phyloP scores from a whole-genome alignment of 2,113 vertebrate genomes.

The Tachuris rubrigastra region DNA sequence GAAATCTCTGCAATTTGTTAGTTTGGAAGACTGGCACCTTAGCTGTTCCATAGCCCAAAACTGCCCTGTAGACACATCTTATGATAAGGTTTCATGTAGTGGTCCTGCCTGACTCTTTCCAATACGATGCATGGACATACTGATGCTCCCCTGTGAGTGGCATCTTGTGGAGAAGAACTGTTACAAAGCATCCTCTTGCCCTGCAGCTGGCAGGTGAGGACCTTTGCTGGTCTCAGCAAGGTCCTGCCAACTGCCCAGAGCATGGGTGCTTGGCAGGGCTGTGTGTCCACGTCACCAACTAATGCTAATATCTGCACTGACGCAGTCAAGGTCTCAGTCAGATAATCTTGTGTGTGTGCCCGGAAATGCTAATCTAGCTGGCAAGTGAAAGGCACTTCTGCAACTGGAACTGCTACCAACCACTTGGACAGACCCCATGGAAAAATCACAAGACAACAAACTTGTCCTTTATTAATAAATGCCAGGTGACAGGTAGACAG shows the following conservation, averaged over 20 bases:
- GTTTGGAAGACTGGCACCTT: background rate
- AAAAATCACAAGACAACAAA: background rate
- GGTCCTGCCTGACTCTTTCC: background rate
- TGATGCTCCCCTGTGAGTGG: background rate
- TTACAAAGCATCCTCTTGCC: background rate
- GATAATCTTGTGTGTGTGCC: background rate
- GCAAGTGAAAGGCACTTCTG: background rate
- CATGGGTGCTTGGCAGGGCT: background rate
- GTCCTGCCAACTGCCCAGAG: background rate
- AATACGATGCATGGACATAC: background rate
- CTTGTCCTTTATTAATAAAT: slow-evolving; percentile 17
- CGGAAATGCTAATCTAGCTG: background rate
- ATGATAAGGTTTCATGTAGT: rapidly evolving
- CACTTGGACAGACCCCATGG: background rate
- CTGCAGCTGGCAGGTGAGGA: background rate
- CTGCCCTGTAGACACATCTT: background rate
- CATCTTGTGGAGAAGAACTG: background rate
- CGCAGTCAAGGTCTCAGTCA: background rate
- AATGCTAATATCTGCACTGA: background rate
- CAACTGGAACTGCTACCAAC: background rate
- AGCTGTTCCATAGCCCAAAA: background rate
- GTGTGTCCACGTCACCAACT: background rate
- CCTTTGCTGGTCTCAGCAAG: background rate
- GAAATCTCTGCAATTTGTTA: background rate
- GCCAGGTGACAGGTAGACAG: background rate